Base-by-base conservation (phyloP, 2,797 vertebrate species). In the Hoplostethus mediterraneus region DNA sequence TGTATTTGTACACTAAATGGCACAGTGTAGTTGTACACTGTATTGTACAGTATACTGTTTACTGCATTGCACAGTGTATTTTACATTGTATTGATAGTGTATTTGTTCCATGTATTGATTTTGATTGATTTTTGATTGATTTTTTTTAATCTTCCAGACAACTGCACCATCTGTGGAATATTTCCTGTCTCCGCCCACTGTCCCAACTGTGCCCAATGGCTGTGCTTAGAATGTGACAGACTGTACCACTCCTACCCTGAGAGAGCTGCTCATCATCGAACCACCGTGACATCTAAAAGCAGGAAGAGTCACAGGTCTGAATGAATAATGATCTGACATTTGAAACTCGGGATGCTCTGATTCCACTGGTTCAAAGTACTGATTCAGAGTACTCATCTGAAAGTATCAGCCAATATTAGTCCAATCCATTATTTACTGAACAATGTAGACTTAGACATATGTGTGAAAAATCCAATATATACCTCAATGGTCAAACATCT, bases 221-320 rank as follows among this genome's bases (percentile, higher is more conserved):
- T 96, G 42, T 97, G 96, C 70, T 83, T 81, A 13, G 91, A 95
- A 40, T 97, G 96, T 63, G 96, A 97, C 84, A 67, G 81, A 6
- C 90, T 96, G 45, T 95, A 95, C 87, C 96, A 97, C 74, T 94
- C 92, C n/a, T 94, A 94, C 70, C 95, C 96, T 0, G 95, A 93
- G 36, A 92, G 96, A 28, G 87, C 90, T 21, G 90, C 89, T 79
- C 96, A 95, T 72, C 84, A 68, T 31, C 88, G 94, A 44, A 82
- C 86, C 11, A 72, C 88, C 0, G 88, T 94, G 60, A 79, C 83
- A 6, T 73, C 83, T 17, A 92, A 80, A 72, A 81, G 72, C 63
- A 72, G 67, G 33, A 92, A 77, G 85, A 63, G 57, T 62, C 79
- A 84, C 71, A 91, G 92, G 94, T 94, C 61, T 73, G 78, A 45